Evolutionary conservation across 2,888 invertebrate genomes (phyloP).

Genomic region (Synergus umbraculus): DNA sequence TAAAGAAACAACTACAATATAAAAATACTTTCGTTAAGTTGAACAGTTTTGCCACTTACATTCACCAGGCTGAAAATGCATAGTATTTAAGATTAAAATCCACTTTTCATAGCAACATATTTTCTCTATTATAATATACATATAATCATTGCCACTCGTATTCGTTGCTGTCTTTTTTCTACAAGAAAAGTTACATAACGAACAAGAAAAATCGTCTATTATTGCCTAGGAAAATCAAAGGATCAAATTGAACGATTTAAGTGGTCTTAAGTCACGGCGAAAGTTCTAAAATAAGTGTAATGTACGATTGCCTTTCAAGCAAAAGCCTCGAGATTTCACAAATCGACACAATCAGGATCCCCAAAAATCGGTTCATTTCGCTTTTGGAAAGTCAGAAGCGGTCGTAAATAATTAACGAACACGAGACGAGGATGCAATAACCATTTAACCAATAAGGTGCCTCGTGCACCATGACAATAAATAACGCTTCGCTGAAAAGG

Average conservation of each 20-base stretch:
- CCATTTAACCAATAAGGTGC: slow-evolving; percentile 41
- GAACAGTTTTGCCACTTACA: slow-evolving; percentile 2
- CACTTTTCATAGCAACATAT: slow-evolving; percentile 22
- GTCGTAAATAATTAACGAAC: slow-evolving; percentile 35
- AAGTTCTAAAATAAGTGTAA: slow-evolving; percentile 59
- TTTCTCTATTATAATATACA: neutral
- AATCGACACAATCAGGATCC: slow-evolving; percentile 27
- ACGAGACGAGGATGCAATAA: slow-evolving; percentile 35
- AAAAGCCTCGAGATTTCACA: slow-evolving; percentile 36
- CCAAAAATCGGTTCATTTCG: slow-evolving; percentile 30
- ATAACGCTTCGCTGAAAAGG: slow-evolving; percentile 39
- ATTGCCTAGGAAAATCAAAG: slow-evolving; percentile 37
- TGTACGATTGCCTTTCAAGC: slow-evolving; percentile 33
- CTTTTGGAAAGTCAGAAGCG: slow-evolving; percentile 9
- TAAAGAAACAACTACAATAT: slow-evolving; percentile 7
- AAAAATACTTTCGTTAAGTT: neutral
- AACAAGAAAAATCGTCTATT: slow-evolving; percentile 39
- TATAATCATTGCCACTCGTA: slow-evolving; percentile 35
- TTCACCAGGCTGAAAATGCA: neutral
- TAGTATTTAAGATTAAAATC: slow-evolving; percentile 18
- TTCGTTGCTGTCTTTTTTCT: slow-evolving; percentile 39
- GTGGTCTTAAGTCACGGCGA: slow-evolving; percentile 75
- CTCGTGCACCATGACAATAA: slow-evolving; percentile 41
- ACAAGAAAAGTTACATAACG: slow-evolving; percentile 41
- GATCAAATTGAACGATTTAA: slow-evolving; percentile 49